Base-by-base conservation (phyloP, 1,140 invertebrate species). In the Drosophila cardini region DNA sequence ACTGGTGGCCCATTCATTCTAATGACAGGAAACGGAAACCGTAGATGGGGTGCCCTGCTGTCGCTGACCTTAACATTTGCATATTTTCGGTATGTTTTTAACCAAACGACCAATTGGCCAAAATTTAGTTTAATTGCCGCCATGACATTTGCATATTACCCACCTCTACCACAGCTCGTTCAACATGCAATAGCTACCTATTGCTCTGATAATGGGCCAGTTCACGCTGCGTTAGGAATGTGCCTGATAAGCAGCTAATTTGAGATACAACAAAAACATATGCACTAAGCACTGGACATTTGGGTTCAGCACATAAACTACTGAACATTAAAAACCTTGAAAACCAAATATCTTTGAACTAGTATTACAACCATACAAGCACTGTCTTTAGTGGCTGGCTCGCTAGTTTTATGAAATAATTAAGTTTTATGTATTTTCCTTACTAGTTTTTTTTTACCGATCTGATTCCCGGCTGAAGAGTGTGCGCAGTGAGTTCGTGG, bases 341-440 rank as follows among this genome's bases (percentile, higher is more conserved):
- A 43, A 32, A 53, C 52, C 68, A 72, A 81, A 43, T 60, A 72
- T 46, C 34, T 50, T 67, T 48, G 64, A 72, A 53, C 53, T 67
- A 67, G 63, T 65, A 72, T 26, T 71, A 57, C 30, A 40, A 34
- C 48, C 30, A 70, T 30, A 38, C 34, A 69, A 9, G 30, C 30
- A 68, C 46, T 68, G 64, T 13, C 32, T 55, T 68, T 56, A 38
- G 40, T 43, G 30, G 52, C 38, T 56, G 7, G 21, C 57, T 58
- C 55, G 16, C 32, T 71, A 80, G 85, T 89, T 89, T 84, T 89
- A 89, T 89, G 87, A 89, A 89, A 89, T 89, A 89, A 89, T 89
- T 89, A 89, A 89, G 58, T 89, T 89, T 89, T 89, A 89, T 89
- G 80, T 89, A 89, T 89, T 90, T 89, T 89, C 77, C 80, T 89